Evolutionary conservation across 2,888 invertebrate species (phyloP).

Genomic region (Rhagophthalmus giganteus): DNA sequence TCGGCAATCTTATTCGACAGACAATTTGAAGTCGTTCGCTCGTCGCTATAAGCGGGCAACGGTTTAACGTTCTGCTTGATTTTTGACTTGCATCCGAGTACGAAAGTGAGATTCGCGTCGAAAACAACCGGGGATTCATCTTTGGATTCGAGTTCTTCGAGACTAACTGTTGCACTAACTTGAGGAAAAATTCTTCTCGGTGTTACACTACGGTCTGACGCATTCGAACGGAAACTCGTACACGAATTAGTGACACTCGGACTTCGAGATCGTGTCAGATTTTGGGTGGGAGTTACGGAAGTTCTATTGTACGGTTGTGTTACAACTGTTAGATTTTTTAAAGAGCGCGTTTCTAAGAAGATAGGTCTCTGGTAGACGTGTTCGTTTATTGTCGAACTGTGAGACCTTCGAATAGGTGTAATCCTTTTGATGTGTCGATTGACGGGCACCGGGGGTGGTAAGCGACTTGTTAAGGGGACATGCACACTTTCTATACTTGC

Average conservation of each 20-base stretch:
- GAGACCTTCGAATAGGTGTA: constrained; percentile 35
- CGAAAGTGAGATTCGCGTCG: constrained; percentile 79
- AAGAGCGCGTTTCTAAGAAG: constrained; percentile 48
- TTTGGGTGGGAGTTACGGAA: constrained; percentile 34
- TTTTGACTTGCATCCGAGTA: constrained; percentile 73
- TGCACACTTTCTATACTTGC: neutral
- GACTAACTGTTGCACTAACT: constrained; percentile 57
- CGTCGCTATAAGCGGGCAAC: constrained; percentile 75
- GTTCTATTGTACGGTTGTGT: constrained; percentile 36
- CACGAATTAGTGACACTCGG: constrained; percentile 28
- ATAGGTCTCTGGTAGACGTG: constrained; percentile 36
- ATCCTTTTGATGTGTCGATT: constrained; percentile 26
- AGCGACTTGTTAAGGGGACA: constrained; percentile 10
- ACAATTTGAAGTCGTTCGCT: constrained; percentile 75
- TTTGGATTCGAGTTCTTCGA: constrained; percentile 64
- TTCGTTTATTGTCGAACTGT: constrained; percentile 39
- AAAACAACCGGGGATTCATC: constrained; percentile 80
- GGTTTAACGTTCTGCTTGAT: constrained; percentile 68
- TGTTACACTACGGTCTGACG: constrained; percentile 52
- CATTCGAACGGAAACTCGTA: constrained; percentile 53
- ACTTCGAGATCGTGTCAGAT: constrained; percentile 38
- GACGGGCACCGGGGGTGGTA: constrained; percentile 30
- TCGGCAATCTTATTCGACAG: constrained; percentile 76
- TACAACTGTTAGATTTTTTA: constrained; percentile 52
- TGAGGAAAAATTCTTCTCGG: constrained; percentile 74